Evolutionary conservation across 2,797 vertebrate species (phyloP), one percentile per base, ranked within the genome.

Genomic region (Eospalax fontanierii): DNA sequence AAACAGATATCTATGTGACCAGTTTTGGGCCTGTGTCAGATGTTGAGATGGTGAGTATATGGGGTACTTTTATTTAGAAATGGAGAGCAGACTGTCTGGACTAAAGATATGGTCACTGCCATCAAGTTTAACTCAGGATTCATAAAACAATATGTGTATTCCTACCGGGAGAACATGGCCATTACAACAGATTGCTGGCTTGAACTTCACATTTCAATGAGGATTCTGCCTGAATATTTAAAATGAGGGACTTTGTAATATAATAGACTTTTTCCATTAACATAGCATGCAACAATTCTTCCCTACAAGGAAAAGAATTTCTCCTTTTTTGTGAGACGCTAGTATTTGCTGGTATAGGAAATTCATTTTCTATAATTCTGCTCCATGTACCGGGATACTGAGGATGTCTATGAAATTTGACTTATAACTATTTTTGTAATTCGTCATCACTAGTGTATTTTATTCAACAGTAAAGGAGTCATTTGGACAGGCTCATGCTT

Each of bases 1-100:
- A 99, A 98, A 99, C 99, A 1, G 99, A 99, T 97, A 99, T 99
- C 98, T 99, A 99, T 35, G 99, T 99, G 97, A 99, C 99, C 91
- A 99, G 99, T 98, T 99, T 99, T 95, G 99, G 99, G 93, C 99
- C 99, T 0, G 99, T 99, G 93, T 99, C 99, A 86, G 99, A 99
- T 93, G 99, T 99, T 97, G 99, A 99, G 98, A 99, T 99, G 99
- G 99, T 99, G 98, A 95, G 99, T 12, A 3, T 15, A 54, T 7
- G 63, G 35, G 19, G 6, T 9, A 28, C 54, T 66, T 89, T 65
- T 73, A 46, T 30, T 70, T 65, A 16, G 0, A 6, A 22, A 24
- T 68, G 9, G 24, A 73, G 14, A 59, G 24, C 28, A 59, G 18
- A 40, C 30, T 16, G 30, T 75, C 81, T 88, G 10, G 16, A 33